phyloP scores from a whole-genome alignment of 2,888 invertebrate species.

The Lysandra bellargus region DNA sequence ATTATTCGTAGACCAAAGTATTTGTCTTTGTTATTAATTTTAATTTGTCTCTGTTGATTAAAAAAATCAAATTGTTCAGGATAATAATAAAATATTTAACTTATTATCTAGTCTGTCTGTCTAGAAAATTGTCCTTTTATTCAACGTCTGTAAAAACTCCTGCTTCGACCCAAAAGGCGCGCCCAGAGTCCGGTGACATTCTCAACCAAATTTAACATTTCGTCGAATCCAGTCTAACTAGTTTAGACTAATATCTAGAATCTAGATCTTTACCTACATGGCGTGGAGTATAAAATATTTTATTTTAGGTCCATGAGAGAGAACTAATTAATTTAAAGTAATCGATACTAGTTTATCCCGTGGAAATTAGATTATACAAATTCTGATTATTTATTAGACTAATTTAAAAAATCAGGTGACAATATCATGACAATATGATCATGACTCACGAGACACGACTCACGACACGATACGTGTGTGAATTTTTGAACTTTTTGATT shows the following conservation, averaged over 20 bases:
- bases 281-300: not conserved
- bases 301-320: not conserved
- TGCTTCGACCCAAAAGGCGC: not conserved
- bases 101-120: not conserved
- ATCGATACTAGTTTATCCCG: no score
- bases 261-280: not conserved
- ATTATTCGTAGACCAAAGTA: no score
- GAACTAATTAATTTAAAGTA: not conserved
- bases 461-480: no score
- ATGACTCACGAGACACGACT: no score
- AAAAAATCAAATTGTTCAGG: no score
- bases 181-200: constrained; percentile 20
- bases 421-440: no score
- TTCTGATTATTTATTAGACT: no score
- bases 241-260: constrained; percentile 1
- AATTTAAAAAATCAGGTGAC: no score
- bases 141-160: not conserved
- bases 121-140: not conserved
- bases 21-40: no score
- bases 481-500: no score
- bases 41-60: no score
- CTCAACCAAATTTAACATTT: constrained; percentile 23
- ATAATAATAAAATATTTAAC: not conserved
- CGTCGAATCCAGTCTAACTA: constrained; percentile 23
- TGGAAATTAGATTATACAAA: no score